phyloP scores from a whole-genome alignment of 2,113 vertebrate genomes.

The Planiliza haematocheilus region DNA sequence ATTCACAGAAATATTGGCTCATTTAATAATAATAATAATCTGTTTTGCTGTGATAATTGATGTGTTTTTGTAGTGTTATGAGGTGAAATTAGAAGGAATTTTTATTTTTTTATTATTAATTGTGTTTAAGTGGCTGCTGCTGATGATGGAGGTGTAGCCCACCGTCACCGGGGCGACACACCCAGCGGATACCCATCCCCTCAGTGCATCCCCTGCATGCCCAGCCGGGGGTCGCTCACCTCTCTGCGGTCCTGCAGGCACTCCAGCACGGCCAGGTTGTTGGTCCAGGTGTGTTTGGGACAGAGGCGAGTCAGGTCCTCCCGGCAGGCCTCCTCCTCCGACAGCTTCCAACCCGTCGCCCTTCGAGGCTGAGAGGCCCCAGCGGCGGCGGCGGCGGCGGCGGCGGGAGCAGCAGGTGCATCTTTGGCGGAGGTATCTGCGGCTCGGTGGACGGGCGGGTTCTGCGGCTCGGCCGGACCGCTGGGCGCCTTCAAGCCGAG shows the following conservation, averaged over 20 bases:
- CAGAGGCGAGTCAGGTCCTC: slow-evolving; percentile 94
- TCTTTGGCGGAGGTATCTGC: slow-evolving; percentile 59
- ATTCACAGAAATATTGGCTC: too few species aligned
- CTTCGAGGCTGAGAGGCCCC: slow-evolving; percentile 81
- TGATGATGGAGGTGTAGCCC: slow-evolving; percentile 6
- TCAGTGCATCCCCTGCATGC: background rate
- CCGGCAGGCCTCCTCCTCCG: slow-evolving; percentile 93
- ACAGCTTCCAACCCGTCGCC: slow-evolving; percentile 91
- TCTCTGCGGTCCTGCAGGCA: slow-evolving; percentile 95
- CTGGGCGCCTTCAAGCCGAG: slow-evolving; percentile 51
- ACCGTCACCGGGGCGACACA: slow-evolving; percentile 41
- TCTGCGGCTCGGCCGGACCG: slow-evolving; percentile 67
- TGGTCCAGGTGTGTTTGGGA: slow-evolving; percentile 95
- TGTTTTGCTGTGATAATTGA: too few species aligned
- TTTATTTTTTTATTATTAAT: too few species aligned
- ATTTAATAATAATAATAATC: too few species aligned
- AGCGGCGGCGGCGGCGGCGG: slow-evolving; percentile 76
- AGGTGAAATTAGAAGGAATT: too few species aligned
- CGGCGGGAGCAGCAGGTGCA: slow-evolving; percentile 76
- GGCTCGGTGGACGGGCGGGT: slow-evolving; percentile 33
- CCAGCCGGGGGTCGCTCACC: slow-evolving; percentile 77
- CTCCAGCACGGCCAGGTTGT: slow-evolving; percentile 97
- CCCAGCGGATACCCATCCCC: slow-evolving; percentile 50
- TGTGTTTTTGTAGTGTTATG: too few species aligned
- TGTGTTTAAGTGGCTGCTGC: background rate